A percentile compares a stretch with the other conserved stretches of the same genome.
Evolutionary conservation across 2,888 invertebrate species (phyloP).

Genomic region (Osmoderma eremita): DNA sequence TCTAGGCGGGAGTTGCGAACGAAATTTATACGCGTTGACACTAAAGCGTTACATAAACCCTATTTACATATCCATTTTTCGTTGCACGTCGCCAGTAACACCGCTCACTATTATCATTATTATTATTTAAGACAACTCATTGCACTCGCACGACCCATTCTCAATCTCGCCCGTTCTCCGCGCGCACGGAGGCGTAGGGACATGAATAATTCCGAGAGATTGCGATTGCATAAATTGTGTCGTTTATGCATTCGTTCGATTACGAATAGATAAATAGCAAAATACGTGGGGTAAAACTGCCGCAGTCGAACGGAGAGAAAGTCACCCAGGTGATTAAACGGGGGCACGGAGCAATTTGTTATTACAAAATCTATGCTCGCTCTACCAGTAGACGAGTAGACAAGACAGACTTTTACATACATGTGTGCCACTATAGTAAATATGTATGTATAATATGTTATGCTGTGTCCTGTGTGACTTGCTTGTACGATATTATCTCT

Average conservation of each 20-base stretch:
- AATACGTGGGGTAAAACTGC: conserved; percentile 3
- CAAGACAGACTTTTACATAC: too few relatives aligned
- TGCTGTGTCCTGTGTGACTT: neutral
- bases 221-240: conserved; percentile 30
- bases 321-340: conserved; percentile 15
- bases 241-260: too few relatives aligned
- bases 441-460: conserved; percentile 24
- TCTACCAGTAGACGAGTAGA: too few relatives aligned
- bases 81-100: conserved; percentile 11
- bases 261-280: too few relatives aligned
- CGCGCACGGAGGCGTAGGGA: conserved; percentile 14
- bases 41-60: conserved; percentile 12
- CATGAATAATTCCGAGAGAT: conserved; percentile 25
- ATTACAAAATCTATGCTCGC: conserved; percentile 21
- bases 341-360: conserved; percentile 26
- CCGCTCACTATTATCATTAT: conserved; percentile 17
- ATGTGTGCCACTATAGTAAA: too few relatives aligned
- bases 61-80: conserved; percentile 30
- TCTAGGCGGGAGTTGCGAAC: too few relatives aligned
- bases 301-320: conserved; percentile 3
- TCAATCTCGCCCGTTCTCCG: conserved; percentile 5
- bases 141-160: conserved; percentile 9
- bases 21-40: conserved; percentile 19
- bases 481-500: too few relatives aligned
- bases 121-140: conserved; percentile 16